Evolutionary conservation across 2,888 invertebrate species (phyloP).

Genomic region (Graphium colonna): DNA sequence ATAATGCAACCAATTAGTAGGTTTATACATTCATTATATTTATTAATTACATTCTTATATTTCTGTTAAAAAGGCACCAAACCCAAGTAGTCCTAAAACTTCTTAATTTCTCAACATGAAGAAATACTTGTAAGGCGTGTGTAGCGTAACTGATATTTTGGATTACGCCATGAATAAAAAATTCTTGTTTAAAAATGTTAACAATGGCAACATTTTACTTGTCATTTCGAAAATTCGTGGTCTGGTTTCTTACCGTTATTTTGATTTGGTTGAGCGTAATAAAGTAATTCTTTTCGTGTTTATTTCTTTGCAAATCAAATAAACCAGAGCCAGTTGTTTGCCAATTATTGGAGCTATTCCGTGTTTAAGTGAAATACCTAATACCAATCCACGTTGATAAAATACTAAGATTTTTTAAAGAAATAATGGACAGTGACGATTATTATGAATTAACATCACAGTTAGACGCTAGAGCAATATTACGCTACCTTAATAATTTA

Average conservation of each 20-base stretch:
- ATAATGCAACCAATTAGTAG: too few relatives aligned
- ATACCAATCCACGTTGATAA: neutral
- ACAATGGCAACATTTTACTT: too few relatives aligned
- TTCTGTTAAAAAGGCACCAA: too few relatives aligned
- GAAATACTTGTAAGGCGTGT: too few relatives aligned
- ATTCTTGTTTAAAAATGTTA: too few relatives aligned
- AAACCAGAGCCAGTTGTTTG: neutral
- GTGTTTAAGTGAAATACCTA: neutral
- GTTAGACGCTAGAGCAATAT: slow-evolving; percentile 86
- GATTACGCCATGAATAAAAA: too few relatives aligned
- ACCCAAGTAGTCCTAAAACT: too few relatives aligned
- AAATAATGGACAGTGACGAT: slow-evolving; percentile 34
- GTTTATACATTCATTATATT: too few relatives aligned
- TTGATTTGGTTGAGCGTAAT: neutral
- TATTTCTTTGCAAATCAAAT: neutral
- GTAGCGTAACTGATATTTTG: too few relatives aligned
- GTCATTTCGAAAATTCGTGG: too few relatives aligned
- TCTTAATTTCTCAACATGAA: too few relatives aligned
- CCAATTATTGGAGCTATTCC: neutral
- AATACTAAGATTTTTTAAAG: neutral
- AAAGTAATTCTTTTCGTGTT: neutral
- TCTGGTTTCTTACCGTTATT: neutral
- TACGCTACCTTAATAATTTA: slow-evolving; percentile 86
- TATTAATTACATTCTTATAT: too few relatives aligned
- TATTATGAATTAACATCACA: slow-evolving; percentile 62